Conservation (phyloP, 2,797 vertebrate genomes). For the Stomatorhinus walkeri region DNA sequence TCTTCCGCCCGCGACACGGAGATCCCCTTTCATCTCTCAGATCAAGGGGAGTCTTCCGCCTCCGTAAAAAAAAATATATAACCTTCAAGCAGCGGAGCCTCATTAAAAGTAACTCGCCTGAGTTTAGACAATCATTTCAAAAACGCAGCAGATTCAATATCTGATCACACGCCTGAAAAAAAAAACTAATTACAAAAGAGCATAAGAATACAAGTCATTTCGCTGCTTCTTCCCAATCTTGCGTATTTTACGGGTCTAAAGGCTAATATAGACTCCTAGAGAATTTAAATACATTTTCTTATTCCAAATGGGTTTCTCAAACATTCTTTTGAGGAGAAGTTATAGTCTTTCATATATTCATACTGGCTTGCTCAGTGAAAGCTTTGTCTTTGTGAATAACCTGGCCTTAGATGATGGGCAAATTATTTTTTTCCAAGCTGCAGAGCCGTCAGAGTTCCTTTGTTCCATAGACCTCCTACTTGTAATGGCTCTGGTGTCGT, state of each 20-base stretch:
- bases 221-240: neutral
- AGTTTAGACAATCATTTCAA: neutral
- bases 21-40: neutral
- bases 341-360: neutral
- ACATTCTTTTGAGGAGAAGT: neutral
- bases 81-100: neutral
- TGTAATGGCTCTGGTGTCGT: neutral
- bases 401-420: neutral
- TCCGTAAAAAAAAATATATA: neutral
- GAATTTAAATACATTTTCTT: neutral
- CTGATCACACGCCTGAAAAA: neutral
- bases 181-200: neutral
- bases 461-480: neutral
- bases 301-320: neutral
- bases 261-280: slow-evolving; percentile 5
- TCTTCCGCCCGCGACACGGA: neutral
- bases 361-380: neutral
- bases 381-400: neutral
- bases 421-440: neutral
- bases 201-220: neutral
- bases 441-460: neutral
- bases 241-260: neutral
- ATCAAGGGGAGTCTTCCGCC: neutral
- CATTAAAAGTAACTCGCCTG: neutral
- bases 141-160: neutral